Base-by-base conservation (phyloP, 2,113 vertebrate species). In the Cromileptes altivelis region DNA sequence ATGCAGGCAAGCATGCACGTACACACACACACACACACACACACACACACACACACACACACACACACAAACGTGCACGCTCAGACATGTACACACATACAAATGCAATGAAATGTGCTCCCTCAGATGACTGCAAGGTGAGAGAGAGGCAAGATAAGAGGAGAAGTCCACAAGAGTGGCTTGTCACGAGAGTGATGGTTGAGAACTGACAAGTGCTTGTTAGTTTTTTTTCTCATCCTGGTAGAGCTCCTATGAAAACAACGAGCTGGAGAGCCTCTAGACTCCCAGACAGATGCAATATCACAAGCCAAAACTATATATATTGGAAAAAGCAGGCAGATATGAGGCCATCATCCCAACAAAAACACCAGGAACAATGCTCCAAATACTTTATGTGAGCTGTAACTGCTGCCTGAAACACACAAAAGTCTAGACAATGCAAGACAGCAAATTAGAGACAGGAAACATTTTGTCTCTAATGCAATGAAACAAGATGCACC, bases 141-240 rank as follows among this genome's bases (percentile, higher is more conserved):
- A 88, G 94, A 92, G 95, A 95, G 96, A 95, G 93, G 90, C 93
- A 94, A 96, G 95, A 96, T 96, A 95, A 97, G 96, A 96, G 92
- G 94, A 94, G 95, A 94, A 93, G 95, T 97, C 97, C 97, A 98
- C 90, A 94, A 95, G 96, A 95, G 94, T 93, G 73, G 94, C 96
- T 91, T 97, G 97, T 97, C 97, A 97, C 93, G 92, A 95, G 90
- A 76, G 91, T 92, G 92, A 96, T 91, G 91, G 92, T 93, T 96
- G 93, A 94, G 93, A 95, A 96, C 97, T 98, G 98, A 98, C 97
- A 97, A 93, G 92, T 88, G 95, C 96, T 96, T 97, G 97, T 97
- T 97, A 97, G 95, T 95, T 95, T 93, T 96, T 96, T 96, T 93
- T 88, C 96, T 95, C 95, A 92, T 88, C 94, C 94, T 93, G 94